Percentiles rank a stretch among this genome's conserved stretches.
phyloP scores from a whole-genome alignment of 2,797 vertebrate genomes.

The Pogoniulus pusillus region DNA sequence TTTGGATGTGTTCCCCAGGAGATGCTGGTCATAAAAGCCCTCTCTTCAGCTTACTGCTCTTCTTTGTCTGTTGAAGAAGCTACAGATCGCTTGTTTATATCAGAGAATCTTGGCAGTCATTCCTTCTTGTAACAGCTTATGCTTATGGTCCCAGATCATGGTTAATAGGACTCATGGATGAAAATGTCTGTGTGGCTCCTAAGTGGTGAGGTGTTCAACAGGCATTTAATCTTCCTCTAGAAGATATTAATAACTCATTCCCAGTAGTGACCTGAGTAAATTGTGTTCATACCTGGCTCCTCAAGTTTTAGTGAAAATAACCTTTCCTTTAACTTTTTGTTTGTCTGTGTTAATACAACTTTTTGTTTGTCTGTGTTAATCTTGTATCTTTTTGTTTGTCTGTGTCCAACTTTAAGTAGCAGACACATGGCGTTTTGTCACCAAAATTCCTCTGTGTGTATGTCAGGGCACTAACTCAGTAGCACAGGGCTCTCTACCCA shows the following conservation, averaged over 20 bases:
- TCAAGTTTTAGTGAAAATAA: not conserved
- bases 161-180: not conserved
- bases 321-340: not conserved
- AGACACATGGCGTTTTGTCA: not conserved
- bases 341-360: not conserved
- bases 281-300: not conserved
- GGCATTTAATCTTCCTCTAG: not conserved
- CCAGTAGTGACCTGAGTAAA: not conserved
- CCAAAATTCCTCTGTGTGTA: not conserved
- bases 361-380: not conserved
- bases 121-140: slow-evolving; percentile 12
- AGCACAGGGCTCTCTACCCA: not conserved
- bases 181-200: not conserved
- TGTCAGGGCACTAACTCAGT: not conserved
- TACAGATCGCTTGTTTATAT: not conserved
- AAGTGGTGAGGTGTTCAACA: not conserved
- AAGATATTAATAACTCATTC: not conserved
- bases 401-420: not conserved
- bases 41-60: not conserved
- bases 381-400: no score
- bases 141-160: not conserved
- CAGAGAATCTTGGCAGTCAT: not conserved
- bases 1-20: slow-evolving; percentile 12
- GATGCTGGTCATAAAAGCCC: slow-evolving; percentile 8
- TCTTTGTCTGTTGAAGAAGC: not conserved